A percentile compares a stretch with the other conserved stretches of the same genome.
Conservation (phyloP, 2,113 vertebrate species). For the Chunga burmeisteri region DNA sequence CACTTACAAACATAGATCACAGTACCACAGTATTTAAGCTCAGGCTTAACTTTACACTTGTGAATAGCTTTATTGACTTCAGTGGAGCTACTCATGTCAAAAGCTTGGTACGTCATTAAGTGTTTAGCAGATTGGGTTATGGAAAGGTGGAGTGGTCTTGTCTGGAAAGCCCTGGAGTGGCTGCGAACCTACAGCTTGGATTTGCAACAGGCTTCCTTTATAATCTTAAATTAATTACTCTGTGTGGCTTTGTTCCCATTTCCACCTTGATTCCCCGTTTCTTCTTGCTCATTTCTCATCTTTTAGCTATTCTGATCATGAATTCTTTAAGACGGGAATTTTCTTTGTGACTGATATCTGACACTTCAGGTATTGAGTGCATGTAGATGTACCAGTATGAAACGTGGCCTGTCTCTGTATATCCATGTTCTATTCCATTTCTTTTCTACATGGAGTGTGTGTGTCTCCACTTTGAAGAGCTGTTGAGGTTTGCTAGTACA, state of each 20-base stretch:
- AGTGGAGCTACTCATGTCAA: background rate
- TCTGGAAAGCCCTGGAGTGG: background rate
- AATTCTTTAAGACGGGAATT: background rate
- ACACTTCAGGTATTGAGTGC: background rate
- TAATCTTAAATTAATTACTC: background rate
- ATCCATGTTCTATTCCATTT: background rate
- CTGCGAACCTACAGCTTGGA: background rate
- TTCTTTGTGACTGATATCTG: background rate
- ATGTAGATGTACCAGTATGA: background rate
- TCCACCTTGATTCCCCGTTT: background rate
- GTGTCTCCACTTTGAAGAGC: background rate
- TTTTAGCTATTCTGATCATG: background rate
- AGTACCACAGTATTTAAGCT: background rate
- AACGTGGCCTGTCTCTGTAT: background rate
- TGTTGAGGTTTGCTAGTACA: background rate
- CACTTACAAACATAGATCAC: constrained; percentile 20
- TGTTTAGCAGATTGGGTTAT: background rate
- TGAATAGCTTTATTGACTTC: constrained; percentile 55
- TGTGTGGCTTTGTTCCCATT: background rate
- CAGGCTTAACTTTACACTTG: constrained; percentile 21
- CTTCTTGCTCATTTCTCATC: background rate
- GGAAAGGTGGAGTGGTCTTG: background rate
- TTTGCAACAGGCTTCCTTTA: background rate
- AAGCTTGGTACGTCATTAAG: background rate
- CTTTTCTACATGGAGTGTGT: background rate